phyloP scores from a whole-genome alignment of 64 coral and sea anemone genomes.

The Astreopora myriophthalma region DNA sequence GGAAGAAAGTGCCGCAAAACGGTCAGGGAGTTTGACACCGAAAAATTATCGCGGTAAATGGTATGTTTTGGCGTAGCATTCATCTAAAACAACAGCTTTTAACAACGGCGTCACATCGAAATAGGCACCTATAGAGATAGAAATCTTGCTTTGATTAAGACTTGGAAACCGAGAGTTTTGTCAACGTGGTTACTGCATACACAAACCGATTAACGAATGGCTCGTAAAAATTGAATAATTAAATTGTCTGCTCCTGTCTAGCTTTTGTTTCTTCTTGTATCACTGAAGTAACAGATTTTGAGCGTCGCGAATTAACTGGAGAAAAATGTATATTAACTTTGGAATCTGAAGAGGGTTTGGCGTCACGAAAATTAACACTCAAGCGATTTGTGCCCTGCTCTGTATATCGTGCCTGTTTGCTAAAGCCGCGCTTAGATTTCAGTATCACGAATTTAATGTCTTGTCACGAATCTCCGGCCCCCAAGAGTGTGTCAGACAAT shows the following conservation, averaged over 20 bases:
- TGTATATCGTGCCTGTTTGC: conserved; percentile 25
- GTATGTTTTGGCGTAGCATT: background rate
- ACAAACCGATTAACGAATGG: background rate
- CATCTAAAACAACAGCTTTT: background rate
- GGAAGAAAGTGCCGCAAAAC: background rate
- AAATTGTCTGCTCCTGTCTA: conserved; percentile 24
- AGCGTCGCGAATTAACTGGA: background rate
- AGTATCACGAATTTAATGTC: conserved; percentile 22
- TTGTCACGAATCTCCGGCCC: conserved; percentile 37
- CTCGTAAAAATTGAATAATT: background rate
- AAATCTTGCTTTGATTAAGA: background rate
- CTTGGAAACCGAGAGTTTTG: background rate
- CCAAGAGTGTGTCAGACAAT: conserved; percentile 38
- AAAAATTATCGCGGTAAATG: conserved; percentile 15
- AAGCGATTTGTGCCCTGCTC: background rate
- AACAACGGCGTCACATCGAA: background rate
- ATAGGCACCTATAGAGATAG: background rate
- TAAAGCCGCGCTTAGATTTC: background rate
- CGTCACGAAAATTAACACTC: background rate
- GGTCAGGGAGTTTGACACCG: background rate
- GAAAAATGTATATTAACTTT: background rate
- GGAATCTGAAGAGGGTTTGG: background rate
- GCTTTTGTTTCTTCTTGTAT: background rate
- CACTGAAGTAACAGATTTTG: conserved; percentile 11
- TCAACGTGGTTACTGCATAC: background rate